Evolutionary conservation across 2,113 vertebrate genomes (phyloP), one percentile per base, ranked within the genome.

Genomic region (Camelus dromedarius): DNA sequence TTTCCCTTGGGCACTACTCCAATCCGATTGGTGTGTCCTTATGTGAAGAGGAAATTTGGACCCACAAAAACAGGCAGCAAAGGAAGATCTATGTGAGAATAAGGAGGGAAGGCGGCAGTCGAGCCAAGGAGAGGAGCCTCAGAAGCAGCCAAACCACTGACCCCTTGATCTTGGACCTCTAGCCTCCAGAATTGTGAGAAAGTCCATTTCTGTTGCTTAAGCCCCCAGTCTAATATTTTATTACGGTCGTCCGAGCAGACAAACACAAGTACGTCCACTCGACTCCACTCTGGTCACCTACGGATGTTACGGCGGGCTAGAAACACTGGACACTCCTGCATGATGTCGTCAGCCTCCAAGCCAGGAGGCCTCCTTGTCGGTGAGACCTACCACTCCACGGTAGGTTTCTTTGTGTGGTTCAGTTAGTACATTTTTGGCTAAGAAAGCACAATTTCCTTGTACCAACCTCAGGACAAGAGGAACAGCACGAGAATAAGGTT

Each of bases 61-160:
- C 19, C 20, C 18, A 22, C 18, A 24, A 24, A 72, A 35, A 81
- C 60, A 58, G 28, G 10, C 24, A 35, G 6, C 26, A 50, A 11
- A 84, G 38, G 16, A 50, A 54, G 50, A 28, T 19, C 6, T 3
- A 7, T 0, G 8, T 26, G 35, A 62, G 28, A 18, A 54, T 38
- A 18, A 1, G 8, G 14, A 0, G 4, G 28, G 46, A 83, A 79
- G 73, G 26, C 0, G 1, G 8, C 76, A 3, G 0, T 18, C 58
- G 32, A 75, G 48, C 18, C 24, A 2, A 50, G 19, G 28, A 72
- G 1, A 22, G 13, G 52, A 24, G 0, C 38, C 69, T 77, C 8
- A 0, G 73, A 38, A 73, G 30, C 86, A 73, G 32, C 10, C 26
- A 73, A 46, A 30, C 54, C 42, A 5, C 22, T 26, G 20, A 58